A percentile compares a stretch with the other conserved stretches of the same genome.
Evolutionary conservation across 2,888 invertebrate genomes (phyloP).

Genomic region (Watsonalla cultraria): DNA sequence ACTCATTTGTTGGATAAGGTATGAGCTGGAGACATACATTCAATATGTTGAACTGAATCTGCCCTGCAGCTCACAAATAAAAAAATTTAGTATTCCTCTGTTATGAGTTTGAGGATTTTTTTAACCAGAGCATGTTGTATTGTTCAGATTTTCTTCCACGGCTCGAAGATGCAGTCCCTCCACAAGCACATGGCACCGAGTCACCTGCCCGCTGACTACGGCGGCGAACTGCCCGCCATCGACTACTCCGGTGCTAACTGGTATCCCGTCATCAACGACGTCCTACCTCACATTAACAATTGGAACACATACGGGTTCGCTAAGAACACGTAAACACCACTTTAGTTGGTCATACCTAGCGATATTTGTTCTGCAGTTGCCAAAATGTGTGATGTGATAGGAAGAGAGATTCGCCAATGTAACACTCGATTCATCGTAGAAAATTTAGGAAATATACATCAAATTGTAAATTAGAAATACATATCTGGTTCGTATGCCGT

Average conservation of each 20-base stretch:
- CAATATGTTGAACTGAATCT: too few species aligned
- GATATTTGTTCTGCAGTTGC: not conserved
- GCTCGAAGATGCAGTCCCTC: constrained; percentile 86
- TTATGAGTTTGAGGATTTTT: not conserved
- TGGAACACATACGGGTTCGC: constrained; percentile 84
- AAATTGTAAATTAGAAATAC: too few species aligned
- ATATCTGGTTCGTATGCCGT: too few species aligned
- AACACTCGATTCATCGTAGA: too few species aligned
- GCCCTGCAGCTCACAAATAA: too few species aligned
- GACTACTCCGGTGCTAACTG: constrained; percentile 88
- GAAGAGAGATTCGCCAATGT: too few species aligned
- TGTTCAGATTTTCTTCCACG: constrained; percentile 89
- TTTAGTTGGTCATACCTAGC: not conserved
- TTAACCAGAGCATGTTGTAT: not conserved
- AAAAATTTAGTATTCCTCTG: too few species aligned
- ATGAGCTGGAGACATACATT: too few species aligned
- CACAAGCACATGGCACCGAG: constrained; percentile 84
- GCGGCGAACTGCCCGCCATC: constrained; percentile 84
- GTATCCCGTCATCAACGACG: constrained; percentile 83
- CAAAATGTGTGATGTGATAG: not conserved
- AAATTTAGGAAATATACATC: too few species aligned
- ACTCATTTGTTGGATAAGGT: too few species aligned
- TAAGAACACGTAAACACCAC: constrained; percentile 57
- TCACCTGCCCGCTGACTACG: constrained; percentile 87
- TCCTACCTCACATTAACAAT: constrained; percentile 81